Evolutionary conservation across 1,140 invertebrate species (phyloP), one percentile per base, ranked within the genome.

Genomic region (Bilobella aurantiaca): DNA sequence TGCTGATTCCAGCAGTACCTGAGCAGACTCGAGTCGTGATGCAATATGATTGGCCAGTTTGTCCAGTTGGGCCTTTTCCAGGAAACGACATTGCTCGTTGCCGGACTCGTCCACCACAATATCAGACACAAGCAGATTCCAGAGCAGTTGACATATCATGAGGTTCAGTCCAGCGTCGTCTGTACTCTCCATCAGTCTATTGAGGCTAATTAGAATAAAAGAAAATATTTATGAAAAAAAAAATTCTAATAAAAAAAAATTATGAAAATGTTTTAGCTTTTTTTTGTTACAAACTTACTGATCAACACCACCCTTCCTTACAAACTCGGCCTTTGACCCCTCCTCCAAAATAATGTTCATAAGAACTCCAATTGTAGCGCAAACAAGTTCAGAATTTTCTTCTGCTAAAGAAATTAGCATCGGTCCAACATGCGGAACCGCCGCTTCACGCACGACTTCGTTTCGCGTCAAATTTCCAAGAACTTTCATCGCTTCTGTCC

Each of bases 341-440:
- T 80, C 80, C 71, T 86, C 84, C 23, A 82, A 79, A 82, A 86
- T 85, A 62, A 86, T 78, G 75, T 87, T 87, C 47, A 86, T 83
- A 23, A 86, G 79, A n/a, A 86, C 83, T 21, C 85, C 85, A 69
- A 82, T 80, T 12, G 83, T 81, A 8, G 83, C 82, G 73, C 80
- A 82, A 2, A 86, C 76, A 1, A 86, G 73, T 23, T 72, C 71
- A 59, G 83, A 82, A 64, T 78, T 74, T 69, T 82, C 81, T 31
- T 79, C 81, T 21, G 79, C 79, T 60, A 83, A 71, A 71, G 81
- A 77, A 27, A 78, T 76, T 1, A 82, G 75, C 66, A 84, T 73
- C 62, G 79, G 76, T 58, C 77, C 76, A 65, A 82, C 75, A 64
- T 82, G 82, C 85, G 73, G 46, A 77, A 76, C 49, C 8, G 84